Conservation (phyloP, 1,140 invertebrate genomes). For the Cardiocondyla obscurior region DNA sequence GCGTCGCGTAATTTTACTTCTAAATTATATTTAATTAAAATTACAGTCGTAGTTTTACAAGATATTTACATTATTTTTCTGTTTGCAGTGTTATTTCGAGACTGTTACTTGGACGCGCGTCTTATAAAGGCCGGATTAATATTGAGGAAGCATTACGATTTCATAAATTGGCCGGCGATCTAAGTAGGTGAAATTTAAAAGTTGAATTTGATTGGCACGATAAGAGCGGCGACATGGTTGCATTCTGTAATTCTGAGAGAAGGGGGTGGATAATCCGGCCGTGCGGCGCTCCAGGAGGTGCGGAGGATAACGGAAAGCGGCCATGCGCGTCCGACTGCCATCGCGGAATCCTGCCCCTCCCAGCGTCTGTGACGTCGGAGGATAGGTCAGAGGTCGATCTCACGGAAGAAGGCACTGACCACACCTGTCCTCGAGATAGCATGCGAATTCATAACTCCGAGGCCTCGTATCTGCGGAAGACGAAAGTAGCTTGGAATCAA, state of each 20-base stretch:
- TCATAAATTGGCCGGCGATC: neutral
- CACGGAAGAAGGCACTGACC: constrained; percentile 41
- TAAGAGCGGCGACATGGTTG: constrained; percentile 40
- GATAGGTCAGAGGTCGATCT: constrained; percentile 56
- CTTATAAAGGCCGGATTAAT: neutral
- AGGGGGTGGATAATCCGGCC: constrained; percentile 58
- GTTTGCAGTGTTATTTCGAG: neutral
- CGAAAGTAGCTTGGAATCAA: neutral
- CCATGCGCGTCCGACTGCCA: constrained; percentile 67
- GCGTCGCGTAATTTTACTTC: neutral
- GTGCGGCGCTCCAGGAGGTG: constrained; percentile 26
- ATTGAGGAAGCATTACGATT: neutral
- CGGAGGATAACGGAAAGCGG: constrained; percentile 39
- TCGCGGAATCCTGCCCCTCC: constrained; percentile 48
- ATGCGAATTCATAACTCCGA: constrained; percentile 13
- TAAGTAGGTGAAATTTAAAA: constrained; percentile 5
- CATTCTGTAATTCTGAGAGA: constrained; percentile 38
- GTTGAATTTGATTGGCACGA: neutral
- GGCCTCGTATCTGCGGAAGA: neutral
- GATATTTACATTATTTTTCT: neutral
- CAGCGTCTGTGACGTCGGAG: neutral
- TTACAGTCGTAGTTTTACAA: neutral
- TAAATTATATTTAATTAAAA: neutral
- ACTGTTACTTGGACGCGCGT: neutral
- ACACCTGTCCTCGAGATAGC: constrained; percentile 61